These are phyloP conservation scores for Spilogale gracilis DNA, from an alignment of 2,113 vertebrate genomes.

Conservation along the genomic window DNA sequence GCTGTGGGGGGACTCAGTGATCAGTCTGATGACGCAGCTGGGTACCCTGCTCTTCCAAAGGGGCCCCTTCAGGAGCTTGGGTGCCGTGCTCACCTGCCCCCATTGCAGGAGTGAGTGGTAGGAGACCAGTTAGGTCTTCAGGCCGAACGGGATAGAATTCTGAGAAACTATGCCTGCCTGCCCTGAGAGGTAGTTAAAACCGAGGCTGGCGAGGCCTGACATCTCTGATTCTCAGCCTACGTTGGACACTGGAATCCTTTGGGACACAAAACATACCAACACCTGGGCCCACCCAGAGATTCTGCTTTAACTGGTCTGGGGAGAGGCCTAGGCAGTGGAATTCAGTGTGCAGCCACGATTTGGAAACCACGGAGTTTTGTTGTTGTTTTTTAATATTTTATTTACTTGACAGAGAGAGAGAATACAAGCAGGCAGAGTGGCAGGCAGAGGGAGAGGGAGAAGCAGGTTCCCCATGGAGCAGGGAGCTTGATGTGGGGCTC, in stretches of 20 bases:
- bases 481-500: no score
- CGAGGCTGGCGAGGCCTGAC: not conserved
- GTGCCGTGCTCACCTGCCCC: not conserved
- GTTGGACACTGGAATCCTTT: not conserved
- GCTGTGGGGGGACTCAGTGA: not conserved
- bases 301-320: not conserved
- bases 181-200: not conserved
- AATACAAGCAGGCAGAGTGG: no score
- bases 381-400: no score
- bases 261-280: not conserved
- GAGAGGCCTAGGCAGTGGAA: not conserved
- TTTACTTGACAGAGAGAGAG: no score
- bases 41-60: not conserved
- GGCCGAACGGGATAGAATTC: not conserved
- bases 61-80: not conserved
- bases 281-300: not conserved
- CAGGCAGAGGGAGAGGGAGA: no score
- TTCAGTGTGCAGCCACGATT: not conserved
- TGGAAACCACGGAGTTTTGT: not conserved
- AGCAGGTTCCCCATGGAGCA: no score
- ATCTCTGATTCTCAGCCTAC: not conserved
- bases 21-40: not conserved
- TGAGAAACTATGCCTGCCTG: not conserved
- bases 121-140: not conserved
- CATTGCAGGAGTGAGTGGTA: no score